Conservation (phyloP, 2,888 invertebrate species). For the Tenthredo mesomela region DNA sequence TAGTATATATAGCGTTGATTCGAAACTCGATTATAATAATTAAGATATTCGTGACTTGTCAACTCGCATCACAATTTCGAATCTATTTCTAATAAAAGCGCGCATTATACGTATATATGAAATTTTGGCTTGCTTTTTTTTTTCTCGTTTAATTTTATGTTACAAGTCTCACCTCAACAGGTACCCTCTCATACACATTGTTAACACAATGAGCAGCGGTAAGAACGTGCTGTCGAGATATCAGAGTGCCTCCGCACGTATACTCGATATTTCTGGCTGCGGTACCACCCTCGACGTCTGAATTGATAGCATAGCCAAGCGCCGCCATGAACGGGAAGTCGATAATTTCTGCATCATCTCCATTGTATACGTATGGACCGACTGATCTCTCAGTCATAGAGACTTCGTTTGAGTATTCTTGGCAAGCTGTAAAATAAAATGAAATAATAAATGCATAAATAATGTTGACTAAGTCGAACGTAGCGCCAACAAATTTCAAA, state of each 20-base stretch:
- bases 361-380: conserved; percentile 65
- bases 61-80: not conserved
- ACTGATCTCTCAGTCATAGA: not conserved
- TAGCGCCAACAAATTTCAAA: too few relatives aligned
- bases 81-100: not conserved
- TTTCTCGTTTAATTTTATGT: not conserved
- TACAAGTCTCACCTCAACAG: conserved; percentile 64
- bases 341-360: conserved; percentile 59
- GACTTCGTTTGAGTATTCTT: conserved; percentile 66
- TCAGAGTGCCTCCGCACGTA: conserved; percentile 71
- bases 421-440: conserved; percentile 65
- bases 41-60: not conserved
- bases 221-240: conserved; percentile 67
- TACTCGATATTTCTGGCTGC: conserved; percentile 62
- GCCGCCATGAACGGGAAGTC: conserved; percentile 73
- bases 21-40: not conserved
- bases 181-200: conserved; percentile 65
- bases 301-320: conserved; percentile 63
- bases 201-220: conserved; percentile 74
- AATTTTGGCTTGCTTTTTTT: not conserved
- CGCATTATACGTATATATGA: not conserved
- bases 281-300: conserved; percentile 40
- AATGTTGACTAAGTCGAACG: not conserved
- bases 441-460: not conserved
- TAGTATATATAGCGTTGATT: not conserved